These are phyloP conservation scores for Andrena camellia DNA, from an alignment of 2,888 invertebrate species.

Conservation along the genomic window DNA sequence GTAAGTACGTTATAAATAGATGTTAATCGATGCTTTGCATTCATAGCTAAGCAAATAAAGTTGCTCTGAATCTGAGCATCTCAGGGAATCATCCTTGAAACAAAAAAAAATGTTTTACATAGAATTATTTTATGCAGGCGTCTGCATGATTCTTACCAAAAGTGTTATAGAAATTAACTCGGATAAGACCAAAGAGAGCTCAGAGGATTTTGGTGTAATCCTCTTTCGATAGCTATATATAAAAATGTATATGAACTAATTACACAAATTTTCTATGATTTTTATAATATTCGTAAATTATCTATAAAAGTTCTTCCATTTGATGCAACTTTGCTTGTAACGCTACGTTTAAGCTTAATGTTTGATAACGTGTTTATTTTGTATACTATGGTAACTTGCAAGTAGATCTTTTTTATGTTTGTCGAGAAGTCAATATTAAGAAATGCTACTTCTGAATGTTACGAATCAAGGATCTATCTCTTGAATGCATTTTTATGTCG, in stretches of 20 bases:
- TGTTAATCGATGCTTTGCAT: constrained; percentile 52
- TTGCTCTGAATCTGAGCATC: constrained; percentile 65
- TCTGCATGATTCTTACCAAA: constrained; percentile 70
- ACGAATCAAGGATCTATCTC: constrained; percentile 13
- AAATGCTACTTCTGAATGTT: not conserved
- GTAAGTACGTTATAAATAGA: constrained; percentile 63
- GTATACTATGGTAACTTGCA: constrained; percentile 36
- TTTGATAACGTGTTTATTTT: constrained; percentile 53
- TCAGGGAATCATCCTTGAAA: constrained; percentile 69
- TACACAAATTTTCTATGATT: constrained; percentile 76
- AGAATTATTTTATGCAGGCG: constrained; percentile 53
- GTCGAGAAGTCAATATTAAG: constrained; percentile 24
- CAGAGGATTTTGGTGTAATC: constrained; percentile 70
- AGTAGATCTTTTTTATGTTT: constrained; percentile 34
- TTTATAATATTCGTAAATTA: constrained; percentile 66
- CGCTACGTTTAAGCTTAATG: constrained; percentile 57
- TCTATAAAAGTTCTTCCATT: constrained; percentile 77
- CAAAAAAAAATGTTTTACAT: constrained; percentile 62
- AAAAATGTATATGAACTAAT: constrained; percentile 67
- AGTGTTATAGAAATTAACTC: constrained; percentile 70
- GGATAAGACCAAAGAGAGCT: constrained; percentile 78
- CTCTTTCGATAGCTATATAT: constrained; percentile 71
- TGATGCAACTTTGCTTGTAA: constrained; percentile 63
- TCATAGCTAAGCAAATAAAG: constrained; percentile 37
- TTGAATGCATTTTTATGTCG: constrained; percentile 16